Base-by-base conservation (phyloP, 2,797 vertebrate species). In the Pseudochaenichthys georgianus region DNA sequence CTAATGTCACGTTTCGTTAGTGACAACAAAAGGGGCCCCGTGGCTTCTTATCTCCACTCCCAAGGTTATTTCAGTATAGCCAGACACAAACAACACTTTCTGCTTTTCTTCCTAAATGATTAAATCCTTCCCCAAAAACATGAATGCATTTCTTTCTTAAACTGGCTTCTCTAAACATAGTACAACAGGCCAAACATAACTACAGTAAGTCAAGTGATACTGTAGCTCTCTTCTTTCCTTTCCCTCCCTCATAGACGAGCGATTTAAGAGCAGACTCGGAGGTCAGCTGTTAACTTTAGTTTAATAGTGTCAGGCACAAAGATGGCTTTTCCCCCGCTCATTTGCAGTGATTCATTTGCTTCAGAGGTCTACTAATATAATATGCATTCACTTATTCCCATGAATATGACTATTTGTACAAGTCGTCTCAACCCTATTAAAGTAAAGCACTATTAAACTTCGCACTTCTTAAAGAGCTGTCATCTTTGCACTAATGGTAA, bases 1-100 rank as follows among this genome's bases (percentile, higher is more conserved):
- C 83, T 80, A 89, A 90, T 89, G 92, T 92, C 93, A 92, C 82
- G 82, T 88, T 91, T 82, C 54, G 82, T 93, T 90, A 88, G 88
- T 55, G 68, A 83, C 87, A 82, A 83, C 80, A 75, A 70, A 80
- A 83, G 65, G 64, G 69, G 81, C 84, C 90, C 86, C 6, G 57
- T 83, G 83, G 88, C 81, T 65, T 83, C 81, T 87, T 78, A 88
- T 89, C 78, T 82, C 68, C 70, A 11, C 76, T 86, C 76, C 79
- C 90, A 92, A 93, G 91, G 90, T 93, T 92, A 87, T 92, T 88
- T 88, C 85, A 83, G 82, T 62, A 83, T 83, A 43, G 12, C 57
- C 79, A 77, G 81, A 83, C 74, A 69, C 63, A 84, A 83, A 89
- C 71, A 54, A 81, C 75, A 58, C 72, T 63, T 87, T 81, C 55